These are phyloP conservation scores for Himalopsyche anomala DNA, from an alignment of 2,888 invertebrate species.

Conservation along the genomic window DNA sequence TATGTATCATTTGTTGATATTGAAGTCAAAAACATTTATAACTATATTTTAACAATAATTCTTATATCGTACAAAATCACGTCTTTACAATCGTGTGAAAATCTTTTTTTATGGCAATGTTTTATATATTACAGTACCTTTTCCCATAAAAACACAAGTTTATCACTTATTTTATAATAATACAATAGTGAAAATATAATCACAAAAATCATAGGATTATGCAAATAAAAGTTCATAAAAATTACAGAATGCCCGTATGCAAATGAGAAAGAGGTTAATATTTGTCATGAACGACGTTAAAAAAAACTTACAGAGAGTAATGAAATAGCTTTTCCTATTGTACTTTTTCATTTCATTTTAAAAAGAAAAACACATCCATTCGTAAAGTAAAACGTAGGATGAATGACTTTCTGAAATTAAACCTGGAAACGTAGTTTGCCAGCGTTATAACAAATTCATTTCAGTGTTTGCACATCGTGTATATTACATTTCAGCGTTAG, in stretches of 20 bases:
- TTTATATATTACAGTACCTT: too few species aligned
- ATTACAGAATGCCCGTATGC: neutral
- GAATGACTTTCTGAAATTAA: conserved; percentile 16
- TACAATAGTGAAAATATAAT: neutral
- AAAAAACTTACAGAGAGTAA: neutral
- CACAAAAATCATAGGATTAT: neutral
- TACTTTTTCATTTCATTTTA: neutral
- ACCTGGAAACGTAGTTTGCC: conserved; percentile 13
- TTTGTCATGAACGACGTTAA: neutral
- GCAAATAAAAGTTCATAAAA: neutral
- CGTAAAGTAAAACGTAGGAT: conserved; percentile 2
- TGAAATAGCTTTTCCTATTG: conserved; percentile 20
- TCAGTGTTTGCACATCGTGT: too few species aligned
- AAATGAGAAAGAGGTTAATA: neutral
- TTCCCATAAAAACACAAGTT: too few species aligned
- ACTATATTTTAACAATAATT: too few species aligned
- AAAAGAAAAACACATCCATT: conserved; percentile 29
- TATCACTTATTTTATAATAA: neutral
- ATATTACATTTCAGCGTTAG: too few species aligned
- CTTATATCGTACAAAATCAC: too few species aligned
- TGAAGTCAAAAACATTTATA: too few species aligned
- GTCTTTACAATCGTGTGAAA: too few species aligned
- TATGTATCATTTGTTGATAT: too few species aligned
- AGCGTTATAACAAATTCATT: neutral
- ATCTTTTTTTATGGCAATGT: too few species aligned